phyloP scores from a whole-genome alignment of 2,888 invertebrate species.

The Patella ulyssiponensis region DNA sequence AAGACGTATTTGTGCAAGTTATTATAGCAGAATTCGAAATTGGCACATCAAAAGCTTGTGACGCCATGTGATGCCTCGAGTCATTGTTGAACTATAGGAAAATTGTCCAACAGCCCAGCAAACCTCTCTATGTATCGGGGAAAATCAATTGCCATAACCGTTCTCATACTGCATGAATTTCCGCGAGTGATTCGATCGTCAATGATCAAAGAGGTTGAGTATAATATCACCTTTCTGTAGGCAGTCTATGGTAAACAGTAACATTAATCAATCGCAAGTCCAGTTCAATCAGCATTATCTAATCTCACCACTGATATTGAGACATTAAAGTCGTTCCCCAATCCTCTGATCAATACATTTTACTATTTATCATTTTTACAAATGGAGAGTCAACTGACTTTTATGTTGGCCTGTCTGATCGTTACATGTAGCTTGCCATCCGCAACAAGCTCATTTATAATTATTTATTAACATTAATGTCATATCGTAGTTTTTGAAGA shows the following conservation, averaged over 20 bases:
- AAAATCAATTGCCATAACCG: not conserved
- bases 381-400: too few species aligned
- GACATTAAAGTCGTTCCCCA: too few species aligned
- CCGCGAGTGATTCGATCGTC: constrained; percentile 5
- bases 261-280: not conserved
- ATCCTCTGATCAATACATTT: too few species aligned
- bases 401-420: too few species aligned
- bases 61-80: not conserved
- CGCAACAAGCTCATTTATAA: too few species aligned
- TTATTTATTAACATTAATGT: too few species aligned
- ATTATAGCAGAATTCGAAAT: not conserved
- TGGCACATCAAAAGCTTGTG: constrained; percentile 1
- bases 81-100: constrained; percentile 4
- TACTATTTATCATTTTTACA: too few species aligned
- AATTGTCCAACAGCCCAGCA: constrained; percentile 11
- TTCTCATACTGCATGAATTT: constrained; percentile 9
- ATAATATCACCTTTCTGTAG: constrained; percentile 11
- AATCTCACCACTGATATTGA: too few species aligned
- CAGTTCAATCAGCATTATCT: too few species aligned
- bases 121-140: not conserved
- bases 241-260: not conserved
- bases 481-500: too few species aligned
- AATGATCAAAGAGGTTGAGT: constrained; percentile 2
- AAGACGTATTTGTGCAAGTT: not conserved
- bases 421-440: too few species aligned